phyloP scores from a whole-genome alignment of 2,888 invertebrate species.

The Cheilosia variabilis region DNA sequence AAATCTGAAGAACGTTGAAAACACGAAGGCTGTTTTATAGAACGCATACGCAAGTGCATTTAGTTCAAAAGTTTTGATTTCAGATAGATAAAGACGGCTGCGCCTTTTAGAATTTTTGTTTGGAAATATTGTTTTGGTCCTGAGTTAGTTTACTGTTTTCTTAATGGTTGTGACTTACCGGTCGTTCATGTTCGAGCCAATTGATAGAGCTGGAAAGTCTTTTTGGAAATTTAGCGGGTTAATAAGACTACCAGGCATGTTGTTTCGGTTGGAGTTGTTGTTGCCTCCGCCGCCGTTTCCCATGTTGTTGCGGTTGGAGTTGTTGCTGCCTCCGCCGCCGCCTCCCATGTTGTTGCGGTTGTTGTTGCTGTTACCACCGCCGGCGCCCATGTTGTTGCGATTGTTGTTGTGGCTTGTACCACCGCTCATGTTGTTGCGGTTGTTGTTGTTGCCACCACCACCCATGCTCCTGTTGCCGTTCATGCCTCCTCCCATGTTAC shows the following conservation, averaged over 20 bases:
- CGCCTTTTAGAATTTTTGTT: constrained; percentile 6
- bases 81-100: constrained; percentile 28
- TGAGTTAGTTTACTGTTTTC: neutral
- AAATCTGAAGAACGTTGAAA: constrained; percentile 31
- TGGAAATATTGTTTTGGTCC: constrained; percentile 2
- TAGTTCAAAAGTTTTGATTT: constrained; percentile 26
- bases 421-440: constrained; percentile 50
- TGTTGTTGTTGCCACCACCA: constrained; percentile 80
- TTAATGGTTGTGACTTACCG: constrained; percentile 51
- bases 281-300: constrained; percentile 75
- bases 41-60: constrained; percentile 36
- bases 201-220: constrained; percentile 80
- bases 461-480: constrained; percentile 80
- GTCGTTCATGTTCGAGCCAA: constrained; percentile 59
- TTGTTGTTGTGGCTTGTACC: constrained; percentile 39
- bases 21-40: constrained; percentile 13
- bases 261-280: constrained; percentile 76
- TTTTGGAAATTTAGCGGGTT: constrained; percentile 78
- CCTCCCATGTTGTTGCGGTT: constrained; percentile 45
- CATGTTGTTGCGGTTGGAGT: constrained; percentile 78
- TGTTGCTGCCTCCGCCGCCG: constrained; percentile 38
- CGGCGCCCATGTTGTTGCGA: constrained; percentile 48
- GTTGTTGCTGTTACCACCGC: constrained; percentile 59
- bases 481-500: constrained; percentile 62
- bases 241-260: constrained; percentile 53